phyloP scores from a whole-genome alignment of 2,113 vertebrate species.

The Heterotis niloticus region DNA sequence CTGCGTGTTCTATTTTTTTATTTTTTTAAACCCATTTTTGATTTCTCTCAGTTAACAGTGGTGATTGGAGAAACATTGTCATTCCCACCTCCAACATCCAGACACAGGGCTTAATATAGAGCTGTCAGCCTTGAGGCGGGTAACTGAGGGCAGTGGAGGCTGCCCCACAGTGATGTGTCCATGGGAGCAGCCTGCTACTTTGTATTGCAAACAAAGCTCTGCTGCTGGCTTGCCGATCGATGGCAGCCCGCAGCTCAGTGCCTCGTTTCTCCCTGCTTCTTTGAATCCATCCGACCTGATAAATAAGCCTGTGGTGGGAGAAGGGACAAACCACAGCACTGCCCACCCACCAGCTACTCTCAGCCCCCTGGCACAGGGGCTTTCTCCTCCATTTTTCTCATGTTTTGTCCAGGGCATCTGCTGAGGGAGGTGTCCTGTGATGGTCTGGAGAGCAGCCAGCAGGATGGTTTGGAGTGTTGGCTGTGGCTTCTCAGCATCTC shows the following conservation, averaged over 20 bases:
- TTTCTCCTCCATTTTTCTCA: background rate
- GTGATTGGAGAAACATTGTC: too few species aligned
- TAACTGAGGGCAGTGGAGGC: background rate
- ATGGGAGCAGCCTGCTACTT: constrained; percentile 4
- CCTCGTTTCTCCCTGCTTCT: background rate
- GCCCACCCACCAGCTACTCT: too few species aligned
- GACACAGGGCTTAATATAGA: background rate
- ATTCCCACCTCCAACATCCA: too few species aligned
- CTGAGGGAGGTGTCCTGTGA: background rate
- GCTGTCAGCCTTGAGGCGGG: background rate
- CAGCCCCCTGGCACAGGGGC: too few species aligned
- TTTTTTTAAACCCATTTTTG: too few species aligned
- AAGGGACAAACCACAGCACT: background rate
- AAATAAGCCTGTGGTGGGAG: background rate
- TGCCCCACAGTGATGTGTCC: background rate
- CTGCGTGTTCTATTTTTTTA: too few species aligned
- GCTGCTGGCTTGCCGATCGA: constrained; percentile 3
- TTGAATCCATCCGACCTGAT: constrained; percentile 18
- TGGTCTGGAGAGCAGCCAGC: background rate
- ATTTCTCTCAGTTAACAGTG: too few species aligned
- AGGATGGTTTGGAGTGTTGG: background rate
- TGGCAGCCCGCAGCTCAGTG: background rate
- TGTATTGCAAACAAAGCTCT: constrained; percentile 19
- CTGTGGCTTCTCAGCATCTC: background rate
- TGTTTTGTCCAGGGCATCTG: background rate